Evolutionary conservation across 2,797 vertebrate genomes (phyloP).

Genomic region (Glyptemys insculpta): DNA sequence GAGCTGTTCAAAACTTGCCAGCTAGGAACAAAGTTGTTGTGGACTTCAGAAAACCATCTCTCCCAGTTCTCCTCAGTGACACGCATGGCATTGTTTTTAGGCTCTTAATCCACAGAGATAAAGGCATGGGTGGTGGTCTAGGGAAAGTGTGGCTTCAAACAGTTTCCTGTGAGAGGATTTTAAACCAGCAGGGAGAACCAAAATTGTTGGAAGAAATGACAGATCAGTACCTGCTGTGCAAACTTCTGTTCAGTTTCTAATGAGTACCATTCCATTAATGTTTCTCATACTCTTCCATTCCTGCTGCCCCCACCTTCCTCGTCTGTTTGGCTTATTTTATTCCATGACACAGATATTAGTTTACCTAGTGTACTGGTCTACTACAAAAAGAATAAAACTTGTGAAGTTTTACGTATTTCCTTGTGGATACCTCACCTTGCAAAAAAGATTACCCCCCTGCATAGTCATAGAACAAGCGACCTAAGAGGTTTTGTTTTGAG

Average conservation of each 20-base stretch:
- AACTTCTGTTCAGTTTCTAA: neutral
- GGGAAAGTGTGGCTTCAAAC: neutral
- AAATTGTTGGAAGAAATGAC: neutral
- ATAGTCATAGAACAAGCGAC: neutral
- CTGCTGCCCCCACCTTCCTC: neutral
- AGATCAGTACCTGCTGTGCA: neutral
- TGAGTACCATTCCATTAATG: neutral
- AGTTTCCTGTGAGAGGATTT: neutral
- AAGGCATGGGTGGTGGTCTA: neutral
- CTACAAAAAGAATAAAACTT: neutral
- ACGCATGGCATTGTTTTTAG: neutral
- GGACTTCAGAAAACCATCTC: neutral
- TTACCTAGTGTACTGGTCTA: neutral
- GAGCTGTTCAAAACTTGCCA: neutral
- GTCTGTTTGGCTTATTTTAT: neutral
- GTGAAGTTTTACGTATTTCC: neutral
- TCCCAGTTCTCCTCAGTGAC: neutral
- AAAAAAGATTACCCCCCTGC: neutral
- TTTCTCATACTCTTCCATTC: neutral
- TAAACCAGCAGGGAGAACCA: neutral
- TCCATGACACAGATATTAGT: neutral
- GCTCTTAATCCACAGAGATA: neutral
- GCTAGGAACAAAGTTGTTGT: neutral
- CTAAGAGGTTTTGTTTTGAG: neutral
- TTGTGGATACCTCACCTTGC: neutral